Evolutionary conservation across 1,140 invertebrate genomes (phyloP), one percentile per base, ranked within the genome.

Genomic region (Drosophila chauvacae): DNA sequence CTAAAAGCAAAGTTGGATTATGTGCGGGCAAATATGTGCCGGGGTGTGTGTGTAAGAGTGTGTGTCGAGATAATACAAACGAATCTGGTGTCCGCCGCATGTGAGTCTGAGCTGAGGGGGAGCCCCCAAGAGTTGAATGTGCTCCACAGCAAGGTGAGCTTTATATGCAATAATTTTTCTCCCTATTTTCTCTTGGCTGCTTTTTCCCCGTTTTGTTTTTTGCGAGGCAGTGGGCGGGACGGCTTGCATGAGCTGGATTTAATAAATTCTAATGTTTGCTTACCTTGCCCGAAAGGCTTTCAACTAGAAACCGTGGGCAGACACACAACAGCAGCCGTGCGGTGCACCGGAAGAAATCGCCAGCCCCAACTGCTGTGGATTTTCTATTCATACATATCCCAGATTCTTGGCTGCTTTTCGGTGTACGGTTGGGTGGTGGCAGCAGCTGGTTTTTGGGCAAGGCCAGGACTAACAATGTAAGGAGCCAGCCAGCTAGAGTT

Each of bases 211-310:
- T 50, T 45, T 37, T 45, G 33, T 59, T 42, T 51, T 44, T 44
- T n/a, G 20, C 23, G 14, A 44, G 59, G 45, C 47, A 7, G 41
- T 9, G 70, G 58, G 58, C 30, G 56, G 48, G 28, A 14, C 41
- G 55, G 61, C 41, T 58, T 65, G 71, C 71, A 58, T 59, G 71
- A 73, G 83, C 72, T 88, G 76, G 76, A 87, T 83, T 86, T 88
- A 83, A 87, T 87, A 87, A 87, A 87, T 87, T 87, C 83, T 83
- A 87, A 88, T 87, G 84, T 87, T 87, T 87, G 83, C 83, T 88
- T 87, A 87, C 71, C 84, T 76, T 80, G 80, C 80, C 83, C 80
- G 50, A 82, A 86, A 87, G 82, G 70, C 82, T 86, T 82, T 82
- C 79, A 71, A 82, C 79, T 79, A 50, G 60, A 62, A 87, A 86